Conservation (phyloP, 37 sponge, comb jelly and placozoan species). For the Crambe crambe region DNA sequence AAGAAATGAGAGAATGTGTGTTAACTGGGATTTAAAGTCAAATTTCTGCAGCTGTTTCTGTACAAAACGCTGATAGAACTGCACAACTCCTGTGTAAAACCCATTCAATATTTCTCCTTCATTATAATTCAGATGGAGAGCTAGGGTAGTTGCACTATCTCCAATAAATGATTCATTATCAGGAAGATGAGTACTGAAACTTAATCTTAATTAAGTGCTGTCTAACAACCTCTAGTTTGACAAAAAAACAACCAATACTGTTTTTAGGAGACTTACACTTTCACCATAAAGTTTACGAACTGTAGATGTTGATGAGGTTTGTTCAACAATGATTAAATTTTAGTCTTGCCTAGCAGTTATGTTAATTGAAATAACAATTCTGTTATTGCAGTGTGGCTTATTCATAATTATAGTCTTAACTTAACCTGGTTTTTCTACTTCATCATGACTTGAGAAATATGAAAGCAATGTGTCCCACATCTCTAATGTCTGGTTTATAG, state of each 20-base stretch:
- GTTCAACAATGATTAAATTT: conserved; percentile 28
- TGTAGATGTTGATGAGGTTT: conserved; percentile 27
- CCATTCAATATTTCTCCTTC: conserved; percentile 2
- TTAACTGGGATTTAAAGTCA: conserved; percentile 22
- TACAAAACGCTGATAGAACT: conserved; percentile 32
- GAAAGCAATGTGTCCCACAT: conserved; percentile 49
- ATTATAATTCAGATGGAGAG: conserved; percentile 16
- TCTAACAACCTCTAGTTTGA: conserved; percentile 12
- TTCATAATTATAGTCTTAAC: conserved; percentile 21
- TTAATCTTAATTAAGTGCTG: not conserved
- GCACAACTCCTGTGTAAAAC: conserved; percentile 23
- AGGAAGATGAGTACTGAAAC: not conserved
- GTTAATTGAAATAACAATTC: no score
- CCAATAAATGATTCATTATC: conserved; percentile 26
- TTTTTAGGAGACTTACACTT: conserved; percentile 28
- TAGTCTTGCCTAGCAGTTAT: conserved; percentile 11
- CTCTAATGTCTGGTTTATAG: conserved; percentile 30
- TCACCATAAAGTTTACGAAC: conserved; percentile 40
- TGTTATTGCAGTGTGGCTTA: no score
- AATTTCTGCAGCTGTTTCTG: conserved; percentile 30
- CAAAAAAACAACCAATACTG: conserved; percentile 30
- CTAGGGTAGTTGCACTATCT: conserved; percentile 12
- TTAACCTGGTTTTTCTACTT: conserved; percentile 39
- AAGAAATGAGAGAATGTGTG: conserved; percentile 17
- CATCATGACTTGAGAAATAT: conserved; percentile 43